Evolutionary conservation across 2,113 vertebrate species (phyloP), one percentile per base, ranked within the genome.

Genomic region (Heloderma charlesbogerti): DNA sequence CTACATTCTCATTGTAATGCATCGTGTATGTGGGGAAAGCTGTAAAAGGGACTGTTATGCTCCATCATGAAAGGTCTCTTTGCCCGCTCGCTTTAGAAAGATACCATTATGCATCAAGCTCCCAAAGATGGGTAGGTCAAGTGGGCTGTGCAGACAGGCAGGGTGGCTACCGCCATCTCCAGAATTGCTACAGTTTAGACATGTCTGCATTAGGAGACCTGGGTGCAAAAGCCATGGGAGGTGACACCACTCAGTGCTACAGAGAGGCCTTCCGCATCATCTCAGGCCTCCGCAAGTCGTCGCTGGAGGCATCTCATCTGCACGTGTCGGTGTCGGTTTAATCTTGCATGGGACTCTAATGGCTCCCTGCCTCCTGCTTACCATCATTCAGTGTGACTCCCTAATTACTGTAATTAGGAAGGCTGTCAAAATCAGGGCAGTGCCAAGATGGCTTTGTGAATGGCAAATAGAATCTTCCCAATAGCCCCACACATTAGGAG

Each of bases 361-460:
- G 66, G n/a, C 75, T n/a, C 93, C 3, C 63, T 90, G 81, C 84
- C 63, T 87, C 20, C 87, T 86, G 85, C 87, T 92, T 89, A 54
- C 54, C 89, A 63, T 95, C 88, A 0, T 93, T 97, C 96, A 93
- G 91, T 31, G 1, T 93, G 96, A 96, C 93, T 96, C 67, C 91
- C 92, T 97, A 97, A 97, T 97, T 95, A 96, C 94, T 94, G 92
- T 94, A 93, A 97, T 97, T 94, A 97, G 89, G 90, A 95, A 90
- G 0, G 0, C 0, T 0, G 18, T 9, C 60, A 91, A 89, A 89
- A 67, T 66, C 90, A 71, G 88, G 0, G 5, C 45, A 0, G 86
- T 6, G 80, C 10, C 63, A 69, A 87, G 92, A 93, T 86, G 92
- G 91, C 8, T 0, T 27, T 1, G 54, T 0, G 0, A 93, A 79